These are phyloP conservation scores for Tyrannus savana DNA, from an alignment of 2,113 vertebrate species.

Conservation along the genomic window DNA sequence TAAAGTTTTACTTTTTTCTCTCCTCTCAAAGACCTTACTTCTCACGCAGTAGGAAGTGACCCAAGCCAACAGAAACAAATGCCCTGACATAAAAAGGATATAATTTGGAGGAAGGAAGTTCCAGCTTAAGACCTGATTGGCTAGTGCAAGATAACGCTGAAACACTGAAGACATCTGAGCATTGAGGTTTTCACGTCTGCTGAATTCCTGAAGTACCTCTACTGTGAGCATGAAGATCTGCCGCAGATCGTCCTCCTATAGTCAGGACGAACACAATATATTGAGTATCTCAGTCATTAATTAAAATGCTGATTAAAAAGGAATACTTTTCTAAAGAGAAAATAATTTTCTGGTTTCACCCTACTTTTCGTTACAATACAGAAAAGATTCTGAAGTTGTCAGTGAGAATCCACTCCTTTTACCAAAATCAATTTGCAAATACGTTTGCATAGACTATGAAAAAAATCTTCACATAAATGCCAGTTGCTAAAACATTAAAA, in stretches of 20 bases:
- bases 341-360: neutral
- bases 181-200: slow-evolving; percentile 91
- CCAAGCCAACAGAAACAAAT: neutral
- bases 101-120: slow-evolving; percentile 98
- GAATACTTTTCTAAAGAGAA: neutral
- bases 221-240: slow-evolving; percentile 97
- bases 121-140: slow-evolving; percentile 99
- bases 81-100: slow-evolving; percentile 85
- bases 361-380: neutral
- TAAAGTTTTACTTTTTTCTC: neutral
- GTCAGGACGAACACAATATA: slow-evolving; percentile 3
- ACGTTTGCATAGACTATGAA: neutral
- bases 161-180: slow-evolving; percentile 98
- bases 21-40: neutral
- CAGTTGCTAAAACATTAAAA: neutral
- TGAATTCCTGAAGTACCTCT: slow-evolving; percentile 97
- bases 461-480: neutral
- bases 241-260: slow-evolving; percentile 91
- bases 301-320: neutral
- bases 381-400: neutral
- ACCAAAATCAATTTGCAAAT: neutral
- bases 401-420: neutral
- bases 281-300: neutral
- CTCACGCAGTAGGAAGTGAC: neutral
- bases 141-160: slow-evolving; percentile 95